These are phyloP conservation scores for Dicyrtomina minuta DNA, from an alignment of 2,888 invertebrate species.

Conservation along the genomic window DNA sequence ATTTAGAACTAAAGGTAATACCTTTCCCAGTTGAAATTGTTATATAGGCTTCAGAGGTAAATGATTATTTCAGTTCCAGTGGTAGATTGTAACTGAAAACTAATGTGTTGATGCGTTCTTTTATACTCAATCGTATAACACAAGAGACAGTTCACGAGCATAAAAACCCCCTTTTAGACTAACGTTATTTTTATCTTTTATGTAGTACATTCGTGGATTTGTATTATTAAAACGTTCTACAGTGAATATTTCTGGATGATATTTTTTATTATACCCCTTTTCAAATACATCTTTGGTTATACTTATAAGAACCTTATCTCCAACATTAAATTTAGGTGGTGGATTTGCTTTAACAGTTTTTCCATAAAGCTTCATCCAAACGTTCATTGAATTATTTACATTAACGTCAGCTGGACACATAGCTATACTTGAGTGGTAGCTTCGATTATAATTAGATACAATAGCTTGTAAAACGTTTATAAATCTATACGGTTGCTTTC, in stretches of 20 bases:
- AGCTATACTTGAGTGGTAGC: conserved; percentile 32
- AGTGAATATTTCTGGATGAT: conserved; percentile 2
- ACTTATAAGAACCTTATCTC: conserved; percentile 30
- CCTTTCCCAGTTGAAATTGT: no score
- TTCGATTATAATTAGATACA: conserved; percentile 26
- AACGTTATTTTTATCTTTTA: conserved; percentile 4
- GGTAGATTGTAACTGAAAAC: no score
- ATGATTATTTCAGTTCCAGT: no score
- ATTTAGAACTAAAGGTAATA: no score
- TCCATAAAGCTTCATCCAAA: conserved; percentile 30
- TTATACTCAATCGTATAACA: neutral
- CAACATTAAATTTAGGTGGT: conserved; percentile 21
- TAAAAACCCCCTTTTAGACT: conserved; percentile 28
- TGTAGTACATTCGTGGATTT: conserved; percentile 27
- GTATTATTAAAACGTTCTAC: conserved; percentile 17
- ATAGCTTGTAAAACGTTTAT: conserved; percentile 28
- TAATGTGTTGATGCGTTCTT: no score
- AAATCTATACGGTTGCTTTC: conserved; percentile 23
- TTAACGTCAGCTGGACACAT: no score
- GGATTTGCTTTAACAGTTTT: conserved; percentile 9
- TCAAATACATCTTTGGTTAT: no score
- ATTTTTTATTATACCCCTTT: conserved; percentile 6
- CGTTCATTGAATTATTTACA: conserved; percentile 30
- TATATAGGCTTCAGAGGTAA: no score
- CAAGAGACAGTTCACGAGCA: conserved; percentile 14